A percentile compares a stretch with the other conserved stretches of the same genome.
Conservation (phyloP, 2,797 vertebrate species). For the Antrozous pallidus region DNA sequence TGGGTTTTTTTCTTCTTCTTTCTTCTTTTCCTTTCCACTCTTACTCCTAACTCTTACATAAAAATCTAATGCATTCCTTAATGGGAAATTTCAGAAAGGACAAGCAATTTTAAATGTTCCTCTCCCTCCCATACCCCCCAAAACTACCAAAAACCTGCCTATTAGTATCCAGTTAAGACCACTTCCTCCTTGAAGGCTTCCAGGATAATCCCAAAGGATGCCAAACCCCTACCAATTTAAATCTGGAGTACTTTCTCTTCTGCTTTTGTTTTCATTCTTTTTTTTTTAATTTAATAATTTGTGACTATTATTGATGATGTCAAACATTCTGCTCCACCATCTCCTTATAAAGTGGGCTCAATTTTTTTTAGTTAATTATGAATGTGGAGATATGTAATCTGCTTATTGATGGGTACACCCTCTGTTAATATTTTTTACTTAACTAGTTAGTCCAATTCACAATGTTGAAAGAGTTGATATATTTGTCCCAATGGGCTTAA, state of each 20-base stretch:
- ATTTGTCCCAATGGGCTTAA: conserved; percentile 38
- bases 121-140: neutral
- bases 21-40: neutral
- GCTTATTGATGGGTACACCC: conserved; percentile 12
- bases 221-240: neutral
- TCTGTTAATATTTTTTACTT: conserved; percentile 41
- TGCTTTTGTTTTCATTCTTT: neutral
- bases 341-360: neutral
- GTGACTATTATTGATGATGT: neutral
- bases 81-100: neutral
- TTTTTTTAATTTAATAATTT: neutral
- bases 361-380: neutral
- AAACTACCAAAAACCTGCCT: neutral
- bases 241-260: neutral
- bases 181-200: neutral
- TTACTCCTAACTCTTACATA: neutral
- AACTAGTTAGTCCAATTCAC: neutral
- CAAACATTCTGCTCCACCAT: neutral
- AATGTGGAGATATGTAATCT: neutral
- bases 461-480: conserved; percentile 58
- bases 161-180: neutral
- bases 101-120: neutral
- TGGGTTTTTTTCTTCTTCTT: neutral
- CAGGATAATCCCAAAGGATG: neutral
- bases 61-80: neutral